Base-by-base conservation (phyloP, 92 coral and sea anemone species). In the Heteractis magnifica region DNA sequence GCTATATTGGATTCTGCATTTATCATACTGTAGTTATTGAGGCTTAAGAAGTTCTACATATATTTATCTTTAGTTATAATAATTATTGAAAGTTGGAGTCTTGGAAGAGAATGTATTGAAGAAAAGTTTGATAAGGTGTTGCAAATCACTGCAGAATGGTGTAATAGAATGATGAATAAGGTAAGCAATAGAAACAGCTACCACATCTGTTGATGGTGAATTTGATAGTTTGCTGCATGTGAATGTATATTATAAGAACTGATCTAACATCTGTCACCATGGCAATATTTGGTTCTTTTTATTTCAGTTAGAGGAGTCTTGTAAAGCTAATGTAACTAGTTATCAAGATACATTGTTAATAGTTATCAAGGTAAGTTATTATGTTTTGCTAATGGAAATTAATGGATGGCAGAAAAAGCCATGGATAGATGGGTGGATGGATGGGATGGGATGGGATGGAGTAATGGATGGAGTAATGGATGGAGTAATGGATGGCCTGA, bases 81-180 rank as follows among this genome's bases (percentile, higher is more conserved):
- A 58, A 62, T 84, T 26, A 20, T 84, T 72, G 80, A 84, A 18
- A 77, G 80, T 15, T 84, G 87, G 82, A 65, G 73, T 10, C 82
- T 60, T 4, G 87, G 87, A 56, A 76, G 87, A 77, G 56, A 56
- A 23, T 84, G 87, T 14, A 65, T 84, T 15, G 78, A 84, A 77
- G 75, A 65, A 15, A 77, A 77, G 48, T 48, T 84, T 12, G 78
- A 77, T 18, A 77, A 65, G 26, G 12, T 49, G 19, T 78, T 76
- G 51, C 75, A 58, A 55, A 26, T 75, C 19, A 83, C 76, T 48
- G 78, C 52, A 73, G 71, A 58, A 56, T 83, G 86, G 74, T 41
- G 56, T 51, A 23, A 48, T 52, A 55, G 51, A 6, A 71, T 73
- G 72, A 71, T 53, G 4, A n/a, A 48, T 0, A 81, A 81, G 77